phyloP scores from a whole-genome alignment of 53 echinoderm and acorn worm species.

The Mesocentrotus franciscanus region DNA sequence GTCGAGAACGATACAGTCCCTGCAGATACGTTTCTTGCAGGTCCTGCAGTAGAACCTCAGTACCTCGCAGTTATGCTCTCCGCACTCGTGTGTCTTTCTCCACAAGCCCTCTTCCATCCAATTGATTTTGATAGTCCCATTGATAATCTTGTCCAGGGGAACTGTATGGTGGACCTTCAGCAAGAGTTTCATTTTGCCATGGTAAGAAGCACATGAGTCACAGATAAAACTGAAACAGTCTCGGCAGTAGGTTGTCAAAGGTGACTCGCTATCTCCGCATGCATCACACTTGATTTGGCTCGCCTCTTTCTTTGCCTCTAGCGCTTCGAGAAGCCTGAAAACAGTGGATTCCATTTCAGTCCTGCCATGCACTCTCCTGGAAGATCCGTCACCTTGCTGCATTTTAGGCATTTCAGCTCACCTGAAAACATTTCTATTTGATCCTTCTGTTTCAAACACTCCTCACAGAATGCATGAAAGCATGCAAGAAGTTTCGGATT shows the following conservation, averaged over 20 bases:
- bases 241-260: too few relatives aligned
- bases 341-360: not conserved
- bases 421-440: too few relatives aligned
- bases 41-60: too few relatives aligned
- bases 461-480: too few relatives aligned
- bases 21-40: too few relatives aligned
- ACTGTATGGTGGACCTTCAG: not conserved
- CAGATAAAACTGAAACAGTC: not conserved
- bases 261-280: not conserved
- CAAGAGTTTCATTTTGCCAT: not conserved
- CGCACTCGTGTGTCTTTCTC: slow-evolving; percentile 12
- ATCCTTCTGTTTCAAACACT: too few relatives aligned
- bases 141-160: not conserved
- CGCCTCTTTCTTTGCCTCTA: slow-evolving; percentile 1
- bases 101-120: not conserved
- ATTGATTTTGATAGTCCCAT: not conserved
- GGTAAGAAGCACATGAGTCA: not conserved
- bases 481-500: too few relatives aligned
- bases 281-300: not conserved
- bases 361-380: not conserved
- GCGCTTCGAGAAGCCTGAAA: not conserved
- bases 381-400: too few relatives aligned
- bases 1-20: too few relatives aligned
- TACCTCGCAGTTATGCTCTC: too few relatives aligned
- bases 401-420: too few relatives aligned